phyloP scores from a whole-genome alignment of 2,888 invertebrate genomes.

The Ceriagrion tenellum region DNA sequence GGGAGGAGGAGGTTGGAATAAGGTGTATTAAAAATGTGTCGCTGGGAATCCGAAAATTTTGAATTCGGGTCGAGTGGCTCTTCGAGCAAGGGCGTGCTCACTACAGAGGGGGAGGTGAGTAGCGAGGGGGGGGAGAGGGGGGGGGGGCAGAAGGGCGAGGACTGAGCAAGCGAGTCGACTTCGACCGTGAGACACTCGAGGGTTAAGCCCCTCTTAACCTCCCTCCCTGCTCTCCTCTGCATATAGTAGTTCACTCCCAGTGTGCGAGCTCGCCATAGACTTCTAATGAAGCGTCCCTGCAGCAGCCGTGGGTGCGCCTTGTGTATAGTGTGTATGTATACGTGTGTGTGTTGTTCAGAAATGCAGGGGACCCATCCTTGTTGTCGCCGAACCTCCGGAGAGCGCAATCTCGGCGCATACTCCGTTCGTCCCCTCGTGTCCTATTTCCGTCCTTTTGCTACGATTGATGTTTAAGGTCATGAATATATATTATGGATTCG shows the following conservation, averaged over 20 bases:
- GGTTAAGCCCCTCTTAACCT: constrained; percentile 10
- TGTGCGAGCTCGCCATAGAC: background rate
- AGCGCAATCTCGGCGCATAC: background rate
- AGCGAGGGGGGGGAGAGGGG: background rate
- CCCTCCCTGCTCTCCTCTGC: background rate
- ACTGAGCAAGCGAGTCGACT: no score
- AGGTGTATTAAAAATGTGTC: constrained; percentile 34
- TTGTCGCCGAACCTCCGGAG: background rate
- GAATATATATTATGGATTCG: no score
- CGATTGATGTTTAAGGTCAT: no score
- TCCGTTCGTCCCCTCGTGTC: no score
- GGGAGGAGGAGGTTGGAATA: no score
- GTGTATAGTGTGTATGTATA: background rate
- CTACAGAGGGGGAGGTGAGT: background rate
- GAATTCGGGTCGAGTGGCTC: background rate
- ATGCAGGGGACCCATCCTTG: background rate
- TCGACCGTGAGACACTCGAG: background rate
- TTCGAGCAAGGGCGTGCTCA: background rate
- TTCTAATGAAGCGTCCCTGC: background rate
- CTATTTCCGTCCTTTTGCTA: background rate
- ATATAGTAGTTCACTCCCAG: background rate
- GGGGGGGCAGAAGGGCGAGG: no score
- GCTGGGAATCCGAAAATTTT: background rate
- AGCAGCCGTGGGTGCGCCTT: background rate
- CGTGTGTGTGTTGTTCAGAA: background rate